A percentile compares a stretch with the other conserved stretches of the same genome.
Evolutionary conservation across 30 jellyfish, hydroid and myxozoan genomes (phyloP).

Genomic region (Pelagia noctiluca): DNA sequence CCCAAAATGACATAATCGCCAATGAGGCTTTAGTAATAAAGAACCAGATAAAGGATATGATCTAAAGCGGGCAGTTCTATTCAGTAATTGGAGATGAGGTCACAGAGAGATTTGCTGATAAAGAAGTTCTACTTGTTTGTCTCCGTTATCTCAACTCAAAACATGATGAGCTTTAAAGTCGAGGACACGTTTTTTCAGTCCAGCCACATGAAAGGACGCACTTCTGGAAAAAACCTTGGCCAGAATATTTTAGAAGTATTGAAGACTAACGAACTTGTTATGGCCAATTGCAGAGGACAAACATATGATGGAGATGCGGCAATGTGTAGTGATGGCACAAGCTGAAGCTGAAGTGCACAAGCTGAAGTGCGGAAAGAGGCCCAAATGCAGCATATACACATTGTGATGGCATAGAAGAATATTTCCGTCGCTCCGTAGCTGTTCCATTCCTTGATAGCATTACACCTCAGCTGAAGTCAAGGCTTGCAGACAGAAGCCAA

Average conservation of each 20-base stretch:
- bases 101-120: constrained; percentile 57
- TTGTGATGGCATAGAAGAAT: constrained; percentile 54
- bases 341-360: constrained; percentile 30
- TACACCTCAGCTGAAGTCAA: too few relatives aligned
- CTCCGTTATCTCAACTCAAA: constrained; percentile 50
- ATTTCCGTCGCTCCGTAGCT: constrained; percentile 55
- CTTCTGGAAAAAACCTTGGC: constrained; percentile 51
- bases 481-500: constrained; percentile 54
- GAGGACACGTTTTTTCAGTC: constrained; percentile 60
- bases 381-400: constrained; percentile 59
- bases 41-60: constrained; percentile 49
- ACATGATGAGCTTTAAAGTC: constrained; percentile 32
- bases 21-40: constrained; percentile 45
- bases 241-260: constrained; percentile 35
- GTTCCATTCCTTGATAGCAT: constrained; percentile 60
- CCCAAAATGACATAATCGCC: constrained; percentile 57
- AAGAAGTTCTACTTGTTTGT: constrained; percentile 54
- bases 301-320: constrained; percentile 69
- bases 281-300: constrained; percentile 53
- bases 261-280: constrained; percentile 29
- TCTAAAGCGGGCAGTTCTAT: constrained; percentile 32
- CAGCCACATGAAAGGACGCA: constrained; percentile 48
- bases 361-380: constrained; percentile 48
- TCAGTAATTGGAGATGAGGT: constrained; percentile 62
- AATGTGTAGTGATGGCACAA: constrained; percentile 46